These are phyloP conservation scores for Rhynchomys soricoides DNA, from an alignment of 2,113 vertebrate species.

Conservation along the genomic window DNA sequence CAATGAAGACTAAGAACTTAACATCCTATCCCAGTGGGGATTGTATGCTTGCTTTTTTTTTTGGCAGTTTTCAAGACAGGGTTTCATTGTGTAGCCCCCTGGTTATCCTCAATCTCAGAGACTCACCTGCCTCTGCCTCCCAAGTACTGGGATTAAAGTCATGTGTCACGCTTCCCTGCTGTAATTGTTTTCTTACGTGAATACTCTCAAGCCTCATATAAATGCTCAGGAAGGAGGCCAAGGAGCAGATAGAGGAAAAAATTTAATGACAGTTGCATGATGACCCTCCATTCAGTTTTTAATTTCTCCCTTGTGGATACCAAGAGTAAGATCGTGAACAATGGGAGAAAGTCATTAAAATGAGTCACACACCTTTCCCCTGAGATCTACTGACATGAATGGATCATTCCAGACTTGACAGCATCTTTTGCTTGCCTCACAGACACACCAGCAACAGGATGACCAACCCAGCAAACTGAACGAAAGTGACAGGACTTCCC, in stretches of 20 bases:
- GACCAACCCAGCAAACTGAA: not conserved
- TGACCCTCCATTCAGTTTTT: not conserved
- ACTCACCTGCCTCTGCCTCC: not conserved
- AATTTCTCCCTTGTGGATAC: constrained; percentile 15
- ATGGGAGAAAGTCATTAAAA: constrained; percentile 35
- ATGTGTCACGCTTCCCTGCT: not conserved
- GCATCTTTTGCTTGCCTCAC: not conserved
- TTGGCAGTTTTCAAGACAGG: not conserved
- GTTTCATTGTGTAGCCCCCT: not conserved
- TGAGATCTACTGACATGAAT: not conserved
- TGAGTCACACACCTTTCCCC: constrained; percentile 7
- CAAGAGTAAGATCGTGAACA: not conserved
- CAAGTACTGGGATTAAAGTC: not conserved
- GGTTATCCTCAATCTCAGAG: not conserved
- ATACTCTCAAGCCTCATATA: not conserved
- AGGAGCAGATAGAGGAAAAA: not conserved
- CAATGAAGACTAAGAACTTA: not conserved
- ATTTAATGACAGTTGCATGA: not conserved
- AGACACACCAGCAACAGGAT: not conserved
- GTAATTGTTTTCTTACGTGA: not conserved
- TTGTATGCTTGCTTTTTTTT: not conserved
- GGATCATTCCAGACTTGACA: not conserved
- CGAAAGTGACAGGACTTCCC: not conserved
- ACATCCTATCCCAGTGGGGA: not conserved
- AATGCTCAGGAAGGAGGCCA: not conserved